These are phyloP conservation scores for Drosophila equinoxialis DNA, from an alignment of 1,140 invertebrate species.

Conservation along the genomic window DNA sequence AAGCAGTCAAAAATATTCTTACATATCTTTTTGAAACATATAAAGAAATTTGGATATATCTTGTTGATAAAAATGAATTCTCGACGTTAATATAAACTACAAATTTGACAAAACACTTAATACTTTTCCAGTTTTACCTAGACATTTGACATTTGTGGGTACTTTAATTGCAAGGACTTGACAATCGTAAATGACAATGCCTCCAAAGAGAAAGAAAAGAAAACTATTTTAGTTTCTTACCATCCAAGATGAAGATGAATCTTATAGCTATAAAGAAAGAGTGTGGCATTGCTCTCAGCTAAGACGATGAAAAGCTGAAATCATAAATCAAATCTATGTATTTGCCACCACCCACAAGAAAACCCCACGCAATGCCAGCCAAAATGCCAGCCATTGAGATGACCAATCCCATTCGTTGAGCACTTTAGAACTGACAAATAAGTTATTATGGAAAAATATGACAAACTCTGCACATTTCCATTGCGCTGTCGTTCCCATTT, in stretches of 20 bases:
- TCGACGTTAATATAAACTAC: too few species aligned
- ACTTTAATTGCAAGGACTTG: too few species aligned
- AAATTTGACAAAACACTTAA: too few species aligned
- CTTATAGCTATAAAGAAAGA: not conserved
- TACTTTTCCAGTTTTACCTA: too few species aligned
- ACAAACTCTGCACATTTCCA: constrained; percentile 58
- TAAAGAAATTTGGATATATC: too few species aligned
- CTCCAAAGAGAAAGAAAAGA: too few species aligned
- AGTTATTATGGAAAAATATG: constrained; percentile 78
- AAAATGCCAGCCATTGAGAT: constrained; percentile 41
- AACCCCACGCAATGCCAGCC: constrained; percentile 10
- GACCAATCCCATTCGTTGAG: constrained; percentile 39
- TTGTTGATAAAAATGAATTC: too few species aligned
- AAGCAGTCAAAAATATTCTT: too few species aligned
- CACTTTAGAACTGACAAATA: constrained; percentile 54
- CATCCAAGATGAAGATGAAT: not conserved
- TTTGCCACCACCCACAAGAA: not conserved
- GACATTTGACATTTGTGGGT: too few species aligned
- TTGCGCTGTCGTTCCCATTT: constrained; percentile 14
- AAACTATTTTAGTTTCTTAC: not conserved
- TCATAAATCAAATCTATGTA: constrained; percentile 14
- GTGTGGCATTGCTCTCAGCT: not conserved
- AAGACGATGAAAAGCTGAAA: constrained; percentile 15
- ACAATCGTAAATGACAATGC: too few species aligned
- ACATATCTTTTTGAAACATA: too few species aligned